Base-by-base conservation (phyloP, 2,888 invertebrate genomes). In the Drosophila koepferae region DNA sequence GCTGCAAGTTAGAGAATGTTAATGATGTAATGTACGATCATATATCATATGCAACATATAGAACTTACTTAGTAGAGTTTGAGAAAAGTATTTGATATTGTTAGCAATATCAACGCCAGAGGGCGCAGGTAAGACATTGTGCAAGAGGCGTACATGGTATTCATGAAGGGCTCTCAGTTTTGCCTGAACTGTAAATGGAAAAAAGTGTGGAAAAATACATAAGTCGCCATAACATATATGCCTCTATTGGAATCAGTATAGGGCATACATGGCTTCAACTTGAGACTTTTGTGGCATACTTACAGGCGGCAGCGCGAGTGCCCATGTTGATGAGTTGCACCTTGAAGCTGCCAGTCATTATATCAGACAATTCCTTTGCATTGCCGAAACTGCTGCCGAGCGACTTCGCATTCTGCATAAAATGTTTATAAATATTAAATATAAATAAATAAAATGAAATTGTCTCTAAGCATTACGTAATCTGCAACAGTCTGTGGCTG, bases 131-230 rank as follows among this genome's bases (percentile, higher is more conserved):
- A 97, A 96, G 85, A 96, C 95, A 90, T 97, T 97, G 94, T 98
- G 98, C 93, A 97, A 95, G 83, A 99, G 95, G 81, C 99, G 96
- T 91, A 97, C 95, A 94, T 99, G 98, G 94, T 97, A 98, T 94
- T 99, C 99, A 94, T 98, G 98, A 82, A 99, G 95, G 93, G 97
- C 98, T 91, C 98, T 96, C 92, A 99, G 97, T 95, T 99, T 99
- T 87, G 99, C 98, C 91, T 99, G 98, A 95, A 99, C 99, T 99
- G 94, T 76, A 48, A 75, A 38, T 28, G 8, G 34, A 48, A n/a
- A 55, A 7, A 2, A n/a, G 36, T 59, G 41, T 36, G 63, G 65
- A 43, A 9, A 31, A n/a, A 8, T 34, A 40, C 5, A 28, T 28
- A 5, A 28, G 1, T 6, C 3, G 28, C 28, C 6, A 28, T 12